Percentiles rank a stretch among this genome's conserved stretches.
phyloP scores from a whole-genome alignment of 2,113 vertebrate genomes.

The Chamaetylas fuelleborni region DNA sequence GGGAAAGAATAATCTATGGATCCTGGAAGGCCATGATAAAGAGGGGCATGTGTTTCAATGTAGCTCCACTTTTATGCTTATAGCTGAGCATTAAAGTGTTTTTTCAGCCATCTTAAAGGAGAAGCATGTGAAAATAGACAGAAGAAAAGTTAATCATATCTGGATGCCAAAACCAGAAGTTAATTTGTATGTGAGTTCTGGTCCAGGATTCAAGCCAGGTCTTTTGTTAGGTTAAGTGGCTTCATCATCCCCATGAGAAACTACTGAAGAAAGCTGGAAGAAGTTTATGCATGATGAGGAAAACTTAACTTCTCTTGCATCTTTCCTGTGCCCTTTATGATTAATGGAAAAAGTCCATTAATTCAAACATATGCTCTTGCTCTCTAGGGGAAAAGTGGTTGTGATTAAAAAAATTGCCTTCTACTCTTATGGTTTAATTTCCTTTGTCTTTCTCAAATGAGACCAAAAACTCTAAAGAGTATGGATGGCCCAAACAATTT shows the following conservation, averaged over 20 bases:
- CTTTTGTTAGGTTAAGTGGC: constrained; percentile 9
- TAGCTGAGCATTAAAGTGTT: background rate
- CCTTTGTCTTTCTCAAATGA: background rate
- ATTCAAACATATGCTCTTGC: background rate
- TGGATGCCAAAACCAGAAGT: constrained; percentile 25
- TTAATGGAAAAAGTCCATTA: constrained; percentile 5
- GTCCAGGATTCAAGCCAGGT: constrained; percentile 12
- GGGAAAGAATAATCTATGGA: background rate
- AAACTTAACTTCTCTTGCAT: background rate
- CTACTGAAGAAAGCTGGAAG: background rate
- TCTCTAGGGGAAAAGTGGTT: background rate
- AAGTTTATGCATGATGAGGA: background rate
- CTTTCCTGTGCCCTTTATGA: background rate
- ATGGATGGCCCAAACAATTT: background rate
- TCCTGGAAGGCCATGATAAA: background rate
- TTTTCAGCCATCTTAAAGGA: background rate
- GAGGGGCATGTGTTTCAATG: constrained; percentile 7
- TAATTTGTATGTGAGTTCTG: background rate
- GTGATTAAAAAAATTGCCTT: constrained; percentile 7
- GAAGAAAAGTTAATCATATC: background rate
- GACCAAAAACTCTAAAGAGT: background rate
- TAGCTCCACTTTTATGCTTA: background rate
- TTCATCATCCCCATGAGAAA: background rate
- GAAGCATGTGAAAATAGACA: background rate
- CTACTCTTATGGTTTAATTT: background rate